A percentile compares a stretch with the other conserved stretches of the same genome.
phyloP scores from a whole-genome alignment of 1,140 invertebrate species.

The Pseudomyrmex pallidus region DNA sequence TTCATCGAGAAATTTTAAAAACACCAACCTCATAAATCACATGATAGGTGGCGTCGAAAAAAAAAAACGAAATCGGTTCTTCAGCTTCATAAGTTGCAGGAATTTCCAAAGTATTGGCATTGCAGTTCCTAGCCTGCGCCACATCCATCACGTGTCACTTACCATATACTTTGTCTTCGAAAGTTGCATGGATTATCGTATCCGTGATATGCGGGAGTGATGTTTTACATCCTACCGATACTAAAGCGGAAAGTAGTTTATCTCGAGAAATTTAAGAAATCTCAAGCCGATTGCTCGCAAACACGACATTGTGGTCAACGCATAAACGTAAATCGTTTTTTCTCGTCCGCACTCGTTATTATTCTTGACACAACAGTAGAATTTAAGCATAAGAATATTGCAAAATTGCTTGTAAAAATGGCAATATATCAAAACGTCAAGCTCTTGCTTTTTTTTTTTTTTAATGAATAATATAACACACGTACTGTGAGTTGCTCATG shows the following conservation, averaged over 20 bases:
- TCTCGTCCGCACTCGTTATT: too few relatives aligned
- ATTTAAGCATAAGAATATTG: neutral
- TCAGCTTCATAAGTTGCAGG: slow-evolving; percentile 8
- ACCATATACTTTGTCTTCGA: neutral
- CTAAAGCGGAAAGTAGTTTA: neutral
- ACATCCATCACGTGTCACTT: slow-evolving; percentile 46
- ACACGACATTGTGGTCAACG: neutral
- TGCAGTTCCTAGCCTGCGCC: slow-evolving; percentile 1
- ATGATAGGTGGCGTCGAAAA: slow-evolving; percentile 23
- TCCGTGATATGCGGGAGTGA: neutral
- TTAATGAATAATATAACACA: slow-evolving; percentile 5
- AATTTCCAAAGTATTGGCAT: slow-evolving; percentile 48
- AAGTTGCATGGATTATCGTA: neutral
- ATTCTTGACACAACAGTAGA: neutral
- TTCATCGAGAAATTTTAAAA: slow-evolving; percentile 47
- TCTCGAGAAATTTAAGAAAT: slow-evolving; percentile 27
- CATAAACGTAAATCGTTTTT: too few relatives aligned
- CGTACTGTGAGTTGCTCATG: neutral
- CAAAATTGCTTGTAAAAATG: neutral
- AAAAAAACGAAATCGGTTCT: slow-evolving; percentile 11
- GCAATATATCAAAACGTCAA: slow-evolving; percentile 9
- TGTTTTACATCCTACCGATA: neutral
- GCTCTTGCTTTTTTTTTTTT: slow-evolving; percentile 1
- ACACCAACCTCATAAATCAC: slow-evolving; percentile 30
- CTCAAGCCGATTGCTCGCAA: neutral